Percentiles rank a stretch among this genome's conserved stretches.
These are phyloP conservation scores for Willisornis vidua DNA, from an alignment of 2,113 vertebrate species.

Conservation along the genomic window DNA sequence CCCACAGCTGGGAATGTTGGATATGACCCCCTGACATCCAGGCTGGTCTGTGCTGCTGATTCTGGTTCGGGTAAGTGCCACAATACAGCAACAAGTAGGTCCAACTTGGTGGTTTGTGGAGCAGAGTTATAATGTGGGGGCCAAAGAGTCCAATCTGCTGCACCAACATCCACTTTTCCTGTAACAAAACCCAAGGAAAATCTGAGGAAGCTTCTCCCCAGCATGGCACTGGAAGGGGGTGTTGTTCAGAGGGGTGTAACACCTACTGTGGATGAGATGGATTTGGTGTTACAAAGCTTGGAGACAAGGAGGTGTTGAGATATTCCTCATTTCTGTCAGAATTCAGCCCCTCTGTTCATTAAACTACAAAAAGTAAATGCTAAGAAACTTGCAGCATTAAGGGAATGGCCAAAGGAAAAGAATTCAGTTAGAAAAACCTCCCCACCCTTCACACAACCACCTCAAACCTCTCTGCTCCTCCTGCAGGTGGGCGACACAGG, in stretches of 20 bases:
- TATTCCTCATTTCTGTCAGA: not conserved
- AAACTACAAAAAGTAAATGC: not conserved
- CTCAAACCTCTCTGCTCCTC: not conserved
- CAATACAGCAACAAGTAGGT: not conserved
- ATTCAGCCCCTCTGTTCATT: not conserved
- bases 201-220: not conserved
- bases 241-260: not conserved
- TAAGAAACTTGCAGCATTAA: not conserved
- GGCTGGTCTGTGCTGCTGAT: conserved; percentile 78
- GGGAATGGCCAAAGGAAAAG: not conserved
- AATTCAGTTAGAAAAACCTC: not conserved
- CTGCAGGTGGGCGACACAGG: conserved; percentile 71
- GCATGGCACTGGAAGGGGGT: not conserved
- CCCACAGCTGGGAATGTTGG: conserved; percentile 82
- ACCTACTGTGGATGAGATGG: not conserved
- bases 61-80: conserved; percentile 46
- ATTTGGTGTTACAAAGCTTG: not conserved
- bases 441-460: not conserved
- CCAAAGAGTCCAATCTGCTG: not conserved
- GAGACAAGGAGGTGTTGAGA: not conserved
- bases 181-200: not conserved
- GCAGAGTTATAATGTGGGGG: not conserved
- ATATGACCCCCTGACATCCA: conserved; percentile 77
- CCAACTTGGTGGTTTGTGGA: not conserved
- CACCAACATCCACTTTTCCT: not conserved